A percentile compares a stretch with the other conserved stretches of the same genome.
phyloP scores from a whole-genome alignment of 2,113 vertebrate species.

The Prietella phreatophila region DNA sequence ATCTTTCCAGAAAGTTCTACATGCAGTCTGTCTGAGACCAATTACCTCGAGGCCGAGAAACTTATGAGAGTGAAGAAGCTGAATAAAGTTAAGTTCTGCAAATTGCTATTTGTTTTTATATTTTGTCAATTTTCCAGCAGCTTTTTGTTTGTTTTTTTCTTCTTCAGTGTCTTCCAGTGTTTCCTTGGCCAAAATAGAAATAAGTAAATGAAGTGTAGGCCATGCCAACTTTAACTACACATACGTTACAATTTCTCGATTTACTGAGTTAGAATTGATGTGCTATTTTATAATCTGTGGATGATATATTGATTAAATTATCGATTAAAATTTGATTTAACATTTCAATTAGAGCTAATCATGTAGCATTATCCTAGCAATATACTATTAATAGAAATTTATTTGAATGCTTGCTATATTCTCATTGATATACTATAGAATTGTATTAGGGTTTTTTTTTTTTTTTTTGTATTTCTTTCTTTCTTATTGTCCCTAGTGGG shows the following conservation, averaged over 20 bases:
- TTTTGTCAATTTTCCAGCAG: not conserved
- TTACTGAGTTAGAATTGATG: not conserved
- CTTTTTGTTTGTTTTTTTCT: not conserved
- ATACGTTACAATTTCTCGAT: not conserved
- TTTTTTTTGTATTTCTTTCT: not conserved
- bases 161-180: not conserved
- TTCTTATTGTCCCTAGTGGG: not conserved
- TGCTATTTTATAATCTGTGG: too few relatives aligned
- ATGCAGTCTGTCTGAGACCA: not conserved
- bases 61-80: not conserved
- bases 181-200: not conserved
- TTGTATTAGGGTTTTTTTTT: not conserved
- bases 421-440: not conserved
- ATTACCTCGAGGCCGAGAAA: not conserved
- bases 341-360: not conserved
- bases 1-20: not conserved
- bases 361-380: not conserved
- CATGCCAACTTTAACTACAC: not conserved
- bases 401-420: not conserved
- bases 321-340: not conserved
- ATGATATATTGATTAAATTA: not conserved
- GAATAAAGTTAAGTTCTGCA: not conserved
- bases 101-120: not conserved
- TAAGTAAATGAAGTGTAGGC: not conserved
- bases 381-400: not conserved